phyloP scores from a whole-genome alignment of 1,140 invertebrate species.

The Magallana angulata region DNA sequence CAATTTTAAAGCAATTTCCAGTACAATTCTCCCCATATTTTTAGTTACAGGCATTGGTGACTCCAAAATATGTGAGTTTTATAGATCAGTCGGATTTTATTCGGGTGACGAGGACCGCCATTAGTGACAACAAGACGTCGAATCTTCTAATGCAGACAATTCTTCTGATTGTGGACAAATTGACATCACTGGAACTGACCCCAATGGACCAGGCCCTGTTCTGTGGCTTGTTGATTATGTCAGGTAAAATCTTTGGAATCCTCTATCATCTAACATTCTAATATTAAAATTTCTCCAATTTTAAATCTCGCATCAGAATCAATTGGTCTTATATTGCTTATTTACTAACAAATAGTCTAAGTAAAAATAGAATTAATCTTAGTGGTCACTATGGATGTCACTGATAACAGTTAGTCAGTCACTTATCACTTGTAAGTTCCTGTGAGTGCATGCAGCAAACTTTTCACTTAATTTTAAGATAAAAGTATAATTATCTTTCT shows the following conservation, averaged over 20 bases:
- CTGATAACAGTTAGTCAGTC: no score
- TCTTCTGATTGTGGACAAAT: slow-evolving; percentile 33
- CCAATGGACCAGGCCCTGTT: slow-evolving; percentile 48
- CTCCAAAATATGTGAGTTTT: background rate
- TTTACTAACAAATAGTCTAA: background rate
- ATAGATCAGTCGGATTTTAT: slow-evolving; percentile 3
- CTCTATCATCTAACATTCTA: no score
- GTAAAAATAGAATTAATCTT: background rate
- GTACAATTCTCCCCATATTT: background rate
- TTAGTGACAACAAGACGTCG: background rate
- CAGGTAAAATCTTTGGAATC: slow-evolving; percentile 20
- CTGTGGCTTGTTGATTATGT: slow-evolving; percentile 44
- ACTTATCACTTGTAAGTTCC: no score
- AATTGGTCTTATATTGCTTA: background rate
- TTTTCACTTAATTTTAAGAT: no score
- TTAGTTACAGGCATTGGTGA: background rate
- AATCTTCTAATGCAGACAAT: slow-evolving; percentile 9
- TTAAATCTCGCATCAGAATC: background rate
- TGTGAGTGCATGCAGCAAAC: no score
- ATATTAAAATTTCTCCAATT: background rate
- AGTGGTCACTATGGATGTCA: background rate
- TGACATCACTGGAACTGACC: slow-evolving; percentile 35
- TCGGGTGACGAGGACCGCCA: background rate
- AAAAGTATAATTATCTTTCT: no score
- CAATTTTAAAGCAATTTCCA: no score